Evolutionary conservation across 1,140 invertebrate genomes (phyloP), one percentile per base, ranked within the genome.

Genomic region (Sesamia nonagrioides): DNA sequence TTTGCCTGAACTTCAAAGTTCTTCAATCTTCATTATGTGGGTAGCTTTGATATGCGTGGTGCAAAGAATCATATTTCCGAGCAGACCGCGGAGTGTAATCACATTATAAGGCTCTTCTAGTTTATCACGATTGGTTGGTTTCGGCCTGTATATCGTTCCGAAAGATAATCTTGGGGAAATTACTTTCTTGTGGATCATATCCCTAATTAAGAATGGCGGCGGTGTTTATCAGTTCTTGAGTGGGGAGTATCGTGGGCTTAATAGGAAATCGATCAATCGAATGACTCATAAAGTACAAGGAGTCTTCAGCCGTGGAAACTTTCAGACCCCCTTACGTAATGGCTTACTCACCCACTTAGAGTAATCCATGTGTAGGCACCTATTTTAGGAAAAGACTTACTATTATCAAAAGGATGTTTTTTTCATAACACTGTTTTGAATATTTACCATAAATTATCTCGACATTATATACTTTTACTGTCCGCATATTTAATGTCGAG

Each of bases 151-250:
- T 82, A 85, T 86, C 81, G 82, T 86, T 84, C 77, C 74, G 80
- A 80, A 80, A 88, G 87, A 91, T 92, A 86, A 90, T 89, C 85
- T 82, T 72, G 78, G 81, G 86, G 79, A 90, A 93, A 92, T 92
- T 92, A 91, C 90, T 89, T 92, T 89, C 88, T 88, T 88, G 87
- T 82, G 86, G 88, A 89, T 91, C 86, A 92, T 90, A 91, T 89
- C 83, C 88, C 84, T 93, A 93, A 93, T 93, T 93, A 93, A 88
- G 86, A 84, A 82, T 79, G 82, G 86, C 76, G 78, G 71, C 83
- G 78, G 86, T 86, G 69, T 84, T 88, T 84, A 83, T 87, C 86
- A 84, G 66, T 72, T 73, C 82, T 85, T 58, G 63, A 88, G 74
- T 82, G 78, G 27, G 81, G 69, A 82, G 82, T 80, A 78, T 76